These are phyloP conservation scores for Brotula barbata DNA, from an alignment of 2,797 vertebrate genomes.

Conservation along the genomic window DNA sequence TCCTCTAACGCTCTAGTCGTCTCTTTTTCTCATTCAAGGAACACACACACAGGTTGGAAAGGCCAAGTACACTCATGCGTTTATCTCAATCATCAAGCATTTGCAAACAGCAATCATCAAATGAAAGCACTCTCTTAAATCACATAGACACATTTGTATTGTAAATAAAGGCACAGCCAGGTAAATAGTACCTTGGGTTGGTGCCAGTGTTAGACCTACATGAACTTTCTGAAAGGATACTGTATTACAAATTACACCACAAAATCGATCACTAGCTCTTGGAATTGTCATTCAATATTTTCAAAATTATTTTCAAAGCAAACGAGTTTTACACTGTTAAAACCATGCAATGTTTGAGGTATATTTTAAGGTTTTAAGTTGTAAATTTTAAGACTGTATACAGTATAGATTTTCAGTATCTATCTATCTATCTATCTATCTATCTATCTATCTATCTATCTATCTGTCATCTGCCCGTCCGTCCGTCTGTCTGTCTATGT, in stretches of 20 bases:
- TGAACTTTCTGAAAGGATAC: constrained; percentile 32
- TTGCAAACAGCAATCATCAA: constrained; percentile 68
- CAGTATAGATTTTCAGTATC: background rate
- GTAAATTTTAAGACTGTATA: background rate
- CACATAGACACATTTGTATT: constrained; percentile 58
- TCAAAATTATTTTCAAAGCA: background rate
- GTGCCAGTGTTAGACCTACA: constrained; percentile 42
- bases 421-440: too few relatives aligned
- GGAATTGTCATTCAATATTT: too few relatives aligned
- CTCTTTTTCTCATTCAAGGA: constrained; percentile 62
- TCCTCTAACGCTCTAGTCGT: constrained; percentile 73
- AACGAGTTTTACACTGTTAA: constrained; percentile 11
- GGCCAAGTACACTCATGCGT: constrained; percentile 37
- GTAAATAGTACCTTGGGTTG: constrained; percentile 48
- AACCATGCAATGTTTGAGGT: background rate
- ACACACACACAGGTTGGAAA: constrained; percentile 61
- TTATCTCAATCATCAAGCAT: constrained; percentile 60
- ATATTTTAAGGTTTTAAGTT: background rate
- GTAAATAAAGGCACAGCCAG: constrained; percentile 56
- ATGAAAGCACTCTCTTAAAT: constrained; percentile 57
- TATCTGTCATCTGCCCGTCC: too few relatives aligned
- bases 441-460: too few relatives aligned
- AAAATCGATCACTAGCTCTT: too few relatives aligned
- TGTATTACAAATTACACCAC: constrained; percentile 37
- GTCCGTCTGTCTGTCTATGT: too few relatives aligned